Base-by-base conservation (phyloP, 2,113 vertebrate genomes). In the Grallaria varia region DNA sequence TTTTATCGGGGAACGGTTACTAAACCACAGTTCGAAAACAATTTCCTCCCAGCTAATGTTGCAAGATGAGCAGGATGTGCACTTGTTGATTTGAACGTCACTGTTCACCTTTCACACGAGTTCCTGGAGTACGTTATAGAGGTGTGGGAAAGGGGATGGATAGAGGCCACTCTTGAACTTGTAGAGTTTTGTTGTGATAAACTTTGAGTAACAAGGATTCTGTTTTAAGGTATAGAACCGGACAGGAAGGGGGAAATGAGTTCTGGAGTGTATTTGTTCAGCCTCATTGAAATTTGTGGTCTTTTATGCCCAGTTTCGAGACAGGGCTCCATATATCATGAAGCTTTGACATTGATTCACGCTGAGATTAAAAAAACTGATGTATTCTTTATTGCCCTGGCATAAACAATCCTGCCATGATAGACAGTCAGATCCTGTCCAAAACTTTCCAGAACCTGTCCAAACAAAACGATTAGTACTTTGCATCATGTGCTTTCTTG, bases 31-130 rank as follows among this genome's bases (percentile, higher is more conserved):
- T n/a, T 31, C 45, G 66, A 87, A 77, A 74, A 23, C 37, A 7
- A 22, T 59, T 97, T 96, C 93, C 95, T 93, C 74, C 63, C 87
- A 77, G 39, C 23, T 71, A 1, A 3, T 17, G 12, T 96, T 97
- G 87, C 87, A 95, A 94, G 88, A 97, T 25, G 50, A 83, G 71
- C 78, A 95, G 84, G 91, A 95, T 94, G 87, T 88, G 74, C 78
- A 83, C 24, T 80, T n/a, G 14, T 24, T 73, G 56, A 14, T 33
- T 73, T 58, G 42, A 40, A 69, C 35, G 59, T 93, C 91, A 92
- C 31, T 33, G 22, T 24, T 92, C 86, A 87, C 78, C 84, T 80
- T 74, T 80, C 71, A 24, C 74, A 39, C 44, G 10, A 50, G 35
- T 31, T 89, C 64, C 52, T 30, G 16, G 75, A 68, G 77, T 33